These are phyloP conservation scores for Chalcosyrphus nemorum DNA, from an alignment of 2,888 invertebrate species.

Conservation along the genomic window DNA sequence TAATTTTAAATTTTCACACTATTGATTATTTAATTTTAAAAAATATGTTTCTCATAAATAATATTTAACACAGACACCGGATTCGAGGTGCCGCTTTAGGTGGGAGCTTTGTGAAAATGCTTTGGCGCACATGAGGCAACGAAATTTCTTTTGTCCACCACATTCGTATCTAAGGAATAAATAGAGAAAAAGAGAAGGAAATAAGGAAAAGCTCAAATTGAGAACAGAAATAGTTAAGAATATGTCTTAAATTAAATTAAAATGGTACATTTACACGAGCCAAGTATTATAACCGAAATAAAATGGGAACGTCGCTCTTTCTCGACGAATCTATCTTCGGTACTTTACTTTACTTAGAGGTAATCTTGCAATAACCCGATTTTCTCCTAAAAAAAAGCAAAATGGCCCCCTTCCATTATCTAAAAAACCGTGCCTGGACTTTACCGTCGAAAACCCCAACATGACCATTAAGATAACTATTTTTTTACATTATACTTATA, in stretches of 20 bases:
- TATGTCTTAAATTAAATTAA: not conserved
- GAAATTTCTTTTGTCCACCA: slow-evolving; percentile 86
- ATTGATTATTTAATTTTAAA: slow-evolving; percentile 80
- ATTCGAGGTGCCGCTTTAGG: slow-evolving; percentile 84
- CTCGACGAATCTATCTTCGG: too few relatives aligned
- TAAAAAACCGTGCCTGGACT: too few relatives aligned
- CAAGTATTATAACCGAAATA: too few relatives aligned
- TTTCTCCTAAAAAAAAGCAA: too few relatives aligned
- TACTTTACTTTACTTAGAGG: too few relatives aligned
- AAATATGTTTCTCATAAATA: slow-evolving; percentile 83
- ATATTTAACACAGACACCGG: slow-evolving; percentile 83
- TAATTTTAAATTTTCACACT: slow-evolving; percentile 51
- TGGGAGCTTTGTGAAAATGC: slow-evolving; percentile 88
- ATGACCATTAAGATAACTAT: too few relatives aligned
- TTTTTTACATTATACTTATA: too few relatives aligned
- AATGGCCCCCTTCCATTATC: too few relatives aligned
- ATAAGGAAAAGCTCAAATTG: not conserved
- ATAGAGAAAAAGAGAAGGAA: slow-evolving; percentile 16
- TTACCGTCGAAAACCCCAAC: too few relatives aligned
- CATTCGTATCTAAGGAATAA: slow-evolving; percentile 86
- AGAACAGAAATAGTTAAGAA: not conserved
- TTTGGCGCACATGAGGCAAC: slow-evolving; percentile 86
- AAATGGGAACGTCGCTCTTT: too few relatives aligned
- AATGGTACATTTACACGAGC: not conserved
- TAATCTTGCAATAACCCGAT: too few relatives aligned